phyloP scores from a whole-genome alignment of 2,888 invertebrate species.

The Seira ritae region DNA sequence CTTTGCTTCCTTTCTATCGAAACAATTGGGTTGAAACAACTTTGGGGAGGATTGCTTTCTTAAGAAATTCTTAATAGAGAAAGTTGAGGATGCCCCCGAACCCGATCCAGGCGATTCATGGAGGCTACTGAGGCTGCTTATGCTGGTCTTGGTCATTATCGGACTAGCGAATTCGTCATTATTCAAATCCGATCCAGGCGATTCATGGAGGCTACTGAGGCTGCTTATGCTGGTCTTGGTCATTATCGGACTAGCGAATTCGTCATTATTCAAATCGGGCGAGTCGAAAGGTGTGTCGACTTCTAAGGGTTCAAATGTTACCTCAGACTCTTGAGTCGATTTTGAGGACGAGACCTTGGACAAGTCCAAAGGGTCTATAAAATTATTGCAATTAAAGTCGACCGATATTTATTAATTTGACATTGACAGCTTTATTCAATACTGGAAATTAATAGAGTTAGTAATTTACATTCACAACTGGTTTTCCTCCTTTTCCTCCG shows the following conservation, averaged over 20 bases:
- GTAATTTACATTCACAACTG: too few species aligned
- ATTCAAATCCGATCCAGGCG: too few species aligned
- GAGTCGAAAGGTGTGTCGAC: conserved; percentile 50
- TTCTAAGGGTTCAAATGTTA: conserved; percentile 25
- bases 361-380: conserved; percentile 59
- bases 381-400: background rate
- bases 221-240: too few species aligned
- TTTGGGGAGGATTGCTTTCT: conserved; percentile 27
- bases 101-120: too few species aligned
- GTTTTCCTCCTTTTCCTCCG: too few species aligned
- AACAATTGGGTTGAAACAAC: conserved; percentile 64
- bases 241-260: background rate
- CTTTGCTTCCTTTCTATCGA: conserved; percentile 30
- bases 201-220: too few species aligned
- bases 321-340: background rate
- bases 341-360: conserved; percentile 47
- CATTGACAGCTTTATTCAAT: too few species aligned
- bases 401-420: too few species aligned
- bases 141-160: background rate
- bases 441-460: too few species aligned
- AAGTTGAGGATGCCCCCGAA: conserved; percentile 28
- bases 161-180: background rate
- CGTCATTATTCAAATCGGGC: conserved; percentile 41
- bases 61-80: conserved; percentile 65
- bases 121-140: too few species aligned